Evolutionary conservation across 2,797 vertebrate species (phyloP).

Genomic region (Garrulus glandarius): DNA sequence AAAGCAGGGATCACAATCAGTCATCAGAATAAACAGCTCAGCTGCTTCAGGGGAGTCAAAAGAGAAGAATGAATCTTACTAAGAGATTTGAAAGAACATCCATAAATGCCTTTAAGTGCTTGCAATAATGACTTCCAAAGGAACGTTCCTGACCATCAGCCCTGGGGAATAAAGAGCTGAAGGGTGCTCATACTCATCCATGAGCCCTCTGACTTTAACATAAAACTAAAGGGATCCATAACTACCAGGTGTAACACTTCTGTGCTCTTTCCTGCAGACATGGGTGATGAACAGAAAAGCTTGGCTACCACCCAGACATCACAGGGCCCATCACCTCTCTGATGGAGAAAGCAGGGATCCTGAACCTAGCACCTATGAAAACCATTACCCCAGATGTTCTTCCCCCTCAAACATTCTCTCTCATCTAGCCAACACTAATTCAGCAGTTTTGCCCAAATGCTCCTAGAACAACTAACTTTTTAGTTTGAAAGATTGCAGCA

Average conservation of each 20-base stretch:
- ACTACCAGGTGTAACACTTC: not conserved
- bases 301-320: not conserved
- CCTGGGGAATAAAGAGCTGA: not conserved
- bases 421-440: not conserved
- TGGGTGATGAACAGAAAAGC: not conserved
- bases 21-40: conserved; percentile 11
- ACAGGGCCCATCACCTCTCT: not conserved
- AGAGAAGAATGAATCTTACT: not conserved
- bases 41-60: not conserved
- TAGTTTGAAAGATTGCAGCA: not conserved
- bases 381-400: not conserved
- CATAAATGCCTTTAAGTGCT: not conserved
- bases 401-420: too few relatives aligned
- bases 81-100: not conserved
- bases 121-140: not conserved
- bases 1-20: not conserved
- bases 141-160: not conserved
- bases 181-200: not conserved
- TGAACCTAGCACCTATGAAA: not conserved
- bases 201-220: not conserved
- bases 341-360: not conserved
- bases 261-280: not conserved
- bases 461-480: not conserved
- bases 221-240: not conserved
- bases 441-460: not conserved